Evolutionary conservation across 2,113 vertebrate genomes (phyloP).

Genomic region (Anguilla japonica): DNA sequence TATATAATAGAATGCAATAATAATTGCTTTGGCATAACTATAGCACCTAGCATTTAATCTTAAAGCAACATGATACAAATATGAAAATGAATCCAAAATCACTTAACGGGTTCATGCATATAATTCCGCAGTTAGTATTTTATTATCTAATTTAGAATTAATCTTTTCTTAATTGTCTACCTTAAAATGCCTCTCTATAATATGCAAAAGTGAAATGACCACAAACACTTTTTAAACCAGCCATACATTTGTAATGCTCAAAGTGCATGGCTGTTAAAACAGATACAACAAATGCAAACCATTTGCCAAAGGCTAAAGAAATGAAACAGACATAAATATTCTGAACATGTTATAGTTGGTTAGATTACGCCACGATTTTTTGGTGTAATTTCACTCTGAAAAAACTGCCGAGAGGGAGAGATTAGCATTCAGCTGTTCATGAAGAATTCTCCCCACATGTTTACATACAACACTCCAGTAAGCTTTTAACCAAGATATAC

Average conservation of each 20-base stretch:
- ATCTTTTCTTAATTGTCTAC: background rate
- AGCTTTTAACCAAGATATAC: constrained; percentile 18
- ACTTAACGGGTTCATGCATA: background rate
- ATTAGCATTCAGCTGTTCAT: background rate
- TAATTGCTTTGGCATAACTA: too few relatives aligned
- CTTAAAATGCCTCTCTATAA: background rate
- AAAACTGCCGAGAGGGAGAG: background rate
- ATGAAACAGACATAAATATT: background rate
- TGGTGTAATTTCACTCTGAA: background rate
- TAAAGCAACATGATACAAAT: background rate
- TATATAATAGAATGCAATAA: too few relatives aligned
- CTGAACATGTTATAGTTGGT: background rate
- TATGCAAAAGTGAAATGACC: background rate
- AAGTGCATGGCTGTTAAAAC: background rate
- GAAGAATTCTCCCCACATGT: background rate
- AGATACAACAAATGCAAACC: background rate
- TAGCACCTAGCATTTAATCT: background rate
- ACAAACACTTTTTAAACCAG: background rate
- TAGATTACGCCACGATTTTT: background rate
- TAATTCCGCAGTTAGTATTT: background rate
- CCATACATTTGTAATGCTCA: background rate
- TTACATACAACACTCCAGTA: background rate
- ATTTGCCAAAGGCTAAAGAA: background rate
- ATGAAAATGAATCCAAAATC: background rate
- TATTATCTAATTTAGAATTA: background rate